Percentiles rank a stretch among this genome's conserved stretches.
Evolutionary conservation across 2,888 invertebrate species (phyloP).

Genomic region (Parnassius smintheus): DNA sequence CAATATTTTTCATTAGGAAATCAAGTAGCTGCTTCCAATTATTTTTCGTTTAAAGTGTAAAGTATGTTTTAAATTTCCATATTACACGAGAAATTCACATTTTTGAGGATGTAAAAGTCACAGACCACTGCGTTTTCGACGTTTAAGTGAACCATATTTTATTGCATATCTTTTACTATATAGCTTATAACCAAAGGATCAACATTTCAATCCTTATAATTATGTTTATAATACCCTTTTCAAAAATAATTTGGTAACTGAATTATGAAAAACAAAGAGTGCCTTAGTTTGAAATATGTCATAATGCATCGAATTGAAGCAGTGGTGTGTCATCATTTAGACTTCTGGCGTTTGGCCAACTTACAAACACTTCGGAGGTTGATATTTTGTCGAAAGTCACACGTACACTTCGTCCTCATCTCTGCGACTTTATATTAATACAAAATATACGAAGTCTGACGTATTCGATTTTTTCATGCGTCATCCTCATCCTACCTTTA

Average conservation of each 20-base stretch:
- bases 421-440: background rate
- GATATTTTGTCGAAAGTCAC: conserved; percentile 19
- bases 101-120: too few relatives aligned
- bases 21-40: too few relatives aligned
- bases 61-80: too few relatives aligned
- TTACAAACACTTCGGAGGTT: conserved; percentile 20
- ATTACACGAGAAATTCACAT: too few relatives aligned
- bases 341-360: conserved; percentile 36
- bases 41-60: too few relatives aligned
- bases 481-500: background rate
- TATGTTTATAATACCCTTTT: too few relatives aligned
- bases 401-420: conserved; percentile 5
- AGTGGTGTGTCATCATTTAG: conserved; percentile 19
- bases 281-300: conserved; percentile 8
- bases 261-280: background rate
- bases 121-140: too few relatives aligned
- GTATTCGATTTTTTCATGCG: background rate
- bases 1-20: too few relatives aligned
- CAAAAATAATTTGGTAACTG: background rate
- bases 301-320: conserved; percentile 17
- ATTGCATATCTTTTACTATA: too few relatives aligned
- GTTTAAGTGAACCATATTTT: too few relatives aligned
- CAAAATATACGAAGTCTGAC: background rate
- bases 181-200: too few relatives aligned
- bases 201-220: too few relatives aligned